phyloP scores from a whole-genome alignment of 2,797 vertebrate genomes.

The Okamejei kenojei region DNA sequence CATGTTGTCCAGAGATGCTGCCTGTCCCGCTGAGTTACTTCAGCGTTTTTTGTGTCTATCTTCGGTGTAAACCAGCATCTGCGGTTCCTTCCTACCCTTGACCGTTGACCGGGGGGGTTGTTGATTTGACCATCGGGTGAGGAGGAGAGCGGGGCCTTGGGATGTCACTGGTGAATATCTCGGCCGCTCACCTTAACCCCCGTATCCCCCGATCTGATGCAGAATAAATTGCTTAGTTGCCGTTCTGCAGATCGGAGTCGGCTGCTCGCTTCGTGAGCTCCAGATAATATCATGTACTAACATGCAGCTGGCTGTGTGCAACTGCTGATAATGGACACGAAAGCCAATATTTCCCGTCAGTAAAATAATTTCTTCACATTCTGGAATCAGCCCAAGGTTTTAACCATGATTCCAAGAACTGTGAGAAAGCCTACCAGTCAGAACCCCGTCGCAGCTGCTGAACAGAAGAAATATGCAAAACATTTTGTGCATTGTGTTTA shows the following conservation, averaged over 20 bases:
- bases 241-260: background rate
- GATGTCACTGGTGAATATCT: background rate
- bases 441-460: background rate
- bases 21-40: too few relatives aligned
- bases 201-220: background rate
- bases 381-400: slow-evolving; percentile 5
- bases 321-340: background rate
- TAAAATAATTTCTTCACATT: background rate
- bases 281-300: slow-evolving; percentile 16
- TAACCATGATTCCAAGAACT: slow-evolving; percentile 11
- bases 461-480: slow-evolving; percentile 20
- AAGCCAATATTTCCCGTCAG: slow-evolving; percentile 23
- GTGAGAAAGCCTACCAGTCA: background rate
- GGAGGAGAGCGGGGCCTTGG: too few relatives aligned
- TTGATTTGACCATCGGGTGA: background rate
- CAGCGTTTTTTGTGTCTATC: too few relatives aligned
- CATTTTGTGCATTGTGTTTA: background rate
- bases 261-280: background rate
- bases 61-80: too few relatives aligned
- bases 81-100: too few relatives aligned
- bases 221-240: too few relatives aligned
- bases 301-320: background rate
- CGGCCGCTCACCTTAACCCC: background rate
- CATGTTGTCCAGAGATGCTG: too few relatives aligned
- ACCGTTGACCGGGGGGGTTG: background rate